Percentiles rank a stretch among this genome's conserved stretches.
Conservation (phyloP, 2,113 vertebrate species). For the Sylvietta virens region DNA sequence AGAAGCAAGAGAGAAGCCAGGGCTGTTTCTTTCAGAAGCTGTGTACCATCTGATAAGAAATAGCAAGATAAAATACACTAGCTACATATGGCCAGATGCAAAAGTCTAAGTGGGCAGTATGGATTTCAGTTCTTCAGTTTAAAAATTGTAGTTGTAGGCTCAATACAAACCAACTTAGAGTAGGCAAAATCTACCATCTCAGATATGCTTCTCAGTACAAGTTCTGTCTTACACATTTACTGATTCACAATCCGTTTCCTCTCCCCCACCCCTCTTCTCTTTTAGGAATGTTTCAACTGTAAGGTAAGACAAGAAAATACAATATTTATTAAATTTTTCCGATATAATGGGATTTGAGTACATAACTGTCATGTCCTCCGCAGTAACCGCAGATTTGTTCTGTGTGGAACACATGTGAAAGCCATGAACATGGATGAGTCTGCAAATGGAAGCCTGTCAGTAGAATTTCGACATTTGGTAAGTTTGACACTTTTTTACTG, state of each 20-base stretch:
- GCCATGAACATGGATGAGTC: constrained; percentile 96
- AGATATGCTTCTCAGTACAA: neutral
- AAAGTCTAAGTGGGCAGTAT: neutral
- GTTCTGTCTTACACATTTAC: neutral
- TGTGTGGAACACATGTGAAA: constrained; percentile 92
- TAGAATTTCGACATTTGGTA: constrained; percentile 95
- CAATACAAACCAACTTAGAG: neutral
- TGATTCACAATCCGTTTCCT: neutral
- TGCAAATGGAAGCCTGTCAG: constrained; percentile 89
- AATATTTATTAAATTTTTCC: neutral
- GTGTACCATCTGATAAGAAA: neutral
- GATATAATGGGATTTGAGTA: neutral
- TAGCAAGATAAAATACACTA: neutral
- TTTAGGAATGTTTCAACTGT: constrained; percentile 90
- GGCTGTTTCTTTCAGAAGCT: neutral
- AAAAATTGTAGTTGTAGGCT: neutral
- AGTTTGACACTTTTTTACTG: neutral
- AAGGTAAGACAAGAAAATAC: constrained; percentile 78
- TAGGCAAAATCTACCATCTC: neutral
- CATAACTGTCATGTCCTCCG: constrained; percentile 4
- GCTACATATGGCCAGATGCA: neutral
- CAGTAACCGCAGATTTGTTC: constrained; percentile 92
- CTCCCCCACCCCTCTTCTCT: constrained; percentile 32
- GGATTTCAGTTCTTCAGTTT: neutral
- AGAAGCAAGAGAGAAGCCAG: neutral